These are phyloP conservation scores for Alaudala cheleensis DNA, from an alignment of 2,113 vertebrate species.

Conservation along the genomic window DNA sequence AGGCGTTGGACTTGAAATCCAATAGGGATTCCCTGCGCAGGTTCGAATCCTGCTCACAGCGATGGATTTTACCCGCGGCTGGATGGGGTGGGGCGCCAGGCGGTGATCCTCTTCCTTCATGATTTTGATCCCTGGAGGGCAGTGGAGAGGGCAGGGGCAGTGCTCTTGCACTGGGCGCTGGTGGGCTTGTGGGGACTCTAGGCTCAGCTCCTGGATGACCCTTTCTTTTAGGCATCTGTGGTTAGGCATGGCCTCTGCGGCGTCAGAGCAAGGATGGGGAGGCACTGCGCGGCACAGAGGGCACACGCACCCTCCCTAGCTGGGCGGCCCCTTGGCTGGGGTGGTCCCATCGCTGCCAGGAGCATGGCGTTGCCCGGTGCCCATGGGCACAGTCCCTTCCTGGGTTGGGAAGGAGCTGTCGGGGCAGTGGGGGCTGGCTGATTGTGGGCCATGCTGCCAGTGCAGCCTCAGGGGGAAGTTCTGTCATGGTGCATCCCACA, in stretches of 20 bases:
- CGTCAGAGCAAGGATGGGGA: not conserved
- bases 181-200: not conserved
- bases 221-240: not conserved
- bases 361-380: fast-evolving
- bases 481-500: not conserved
- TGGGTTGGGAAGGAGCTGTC: not conserved
- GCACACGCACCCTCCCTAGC: not conserved
- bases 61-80: fast-evolving
- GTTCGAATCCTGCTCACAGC: conserved; percentile 12
- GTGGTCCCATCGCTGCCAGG: too few relatives aligned
- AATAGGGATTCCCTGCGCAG: not conserved
- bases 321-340: fast-evolving
- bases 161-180: fast-evolving
- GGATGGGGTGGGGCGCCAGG: fast-evolving
- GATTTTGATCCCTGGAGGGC: not conserved
- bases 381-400: fast-evolving
- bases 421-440: fast-evolving
- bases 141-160: too few relatives aligned
- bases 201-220: not conserved
- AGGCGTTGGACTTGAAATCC: not conserved
- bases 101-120: fast-evolving
- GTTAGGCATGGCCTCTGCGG: not conserved
- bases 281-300: too few relatives aligned
- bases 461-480: not conserved
- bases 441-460: not conserved